phyloP scores from a whole-genome alignment of 2,797 vertebrate species.

The Hemitrygon akajei region DNA sequence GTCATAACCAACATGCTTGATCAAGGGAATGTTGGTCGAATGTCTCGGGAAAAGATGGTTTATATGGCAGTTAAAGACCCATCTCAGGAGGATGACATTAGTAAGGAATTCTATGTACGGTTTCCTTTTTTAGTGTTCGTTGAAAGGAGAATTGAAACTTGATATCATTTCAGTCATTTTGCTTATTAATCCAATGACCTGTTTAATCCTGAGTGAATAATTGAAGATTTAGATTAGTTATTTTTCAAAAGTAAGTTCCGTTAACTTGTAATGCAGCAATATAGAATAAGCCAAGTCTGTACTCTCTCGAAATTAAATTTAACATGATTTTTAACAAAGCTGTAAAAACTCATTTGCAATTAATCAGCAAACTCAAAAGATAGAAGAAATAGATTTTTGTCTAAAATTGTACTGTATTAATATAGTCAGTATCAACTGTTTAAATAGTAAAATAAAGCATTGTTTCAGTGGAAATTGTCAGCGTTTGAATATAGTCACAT shows the following conservation, averaged over 20 bases:
- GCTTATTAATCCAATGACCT: neutral
- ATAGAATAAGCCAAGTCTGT: neutral
- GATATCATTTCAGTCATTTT: neutral
- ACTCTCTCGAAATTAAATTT: neutral
- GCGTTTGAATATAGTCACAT: neutral
- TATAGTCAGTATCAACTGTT: neutral
- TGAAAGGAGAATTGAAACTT: neutral
- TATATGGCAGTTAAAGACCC: constrained; percentile 97
- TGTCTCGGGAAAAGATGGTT: constrained; percentile 94
- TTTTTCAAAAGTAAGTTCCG: neutral
- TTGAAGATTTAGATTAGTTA: neutral
- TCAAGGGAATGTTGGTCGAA: constrained; percentile 72
- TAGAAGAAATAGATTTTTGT: neutral
- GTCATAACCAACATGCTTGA: constrained; percentile 76
- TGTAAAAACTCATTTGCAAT: neutral
- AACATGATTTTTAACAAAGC: neutral
- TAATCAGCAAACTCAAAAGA: neutral
- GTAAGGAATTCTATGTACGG: constrained; percentile 61
- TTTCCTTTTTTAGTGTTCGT: constrained; percentile 11
- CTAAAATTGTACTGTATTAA: neutral
- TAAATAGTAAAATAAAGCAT: neutral
- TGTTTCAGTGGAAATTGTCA: neutral
- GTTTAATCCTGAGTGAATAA: neutral
- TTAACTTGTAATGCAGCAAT: neutral
- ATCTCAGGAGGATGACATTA: constrained; percentile 79